These are phyloP conservation scores for Indicator indicator DNA, from an alignment of 2,113 vertebrate genomes.

Conservation along the genomic window DNA sequence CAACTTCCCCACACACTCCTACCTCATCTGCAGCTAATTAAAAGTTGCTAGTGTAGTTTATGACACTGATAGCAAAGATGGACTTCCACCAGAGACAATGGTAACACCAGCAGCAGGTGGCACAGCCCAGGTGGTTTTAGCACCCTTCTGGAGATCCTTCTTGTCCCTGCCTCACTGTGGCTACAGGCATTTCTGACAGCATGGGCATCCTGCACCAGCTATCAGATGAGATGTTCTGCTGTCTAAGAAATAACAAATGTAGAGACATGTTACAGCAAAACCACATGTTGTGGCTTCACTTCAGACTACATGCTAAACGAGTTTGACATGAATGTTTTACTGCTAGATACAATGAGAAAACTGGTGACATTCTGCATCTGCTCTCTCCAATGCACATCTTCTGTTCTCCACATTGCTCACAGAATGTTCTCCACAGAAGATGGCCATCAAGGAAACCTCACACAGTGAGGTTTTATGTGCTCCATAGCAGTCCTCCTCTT, in stretches of 20 bases:
- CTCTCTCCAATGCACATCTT: neutral
- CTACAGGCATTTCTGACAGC: neutral
- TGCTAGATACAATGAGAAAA: neutral
- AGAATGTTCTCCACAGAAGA: neutral
- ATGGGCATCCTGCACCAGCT: neutral
- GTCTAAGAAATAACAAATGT: neutral
- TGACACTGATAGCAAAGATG: neutral
- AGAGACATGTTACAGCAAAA: neutral
- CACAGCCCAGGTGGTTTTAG: neutral
- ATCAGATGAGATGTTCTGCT: neutral
- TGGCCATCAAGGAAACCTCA: neutral
- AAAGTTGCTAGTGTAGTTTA: neutral
- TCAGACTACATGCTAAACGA: neutral
- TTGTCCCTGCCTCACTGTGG: neutral
- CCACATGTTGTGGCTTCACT: neutral
- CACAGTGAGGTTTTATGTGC: neutral
- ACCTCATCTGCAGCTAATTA: conserved; percentile 27
- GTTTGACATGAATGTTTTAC: neutral
- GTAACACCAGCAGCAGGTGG: neutral
- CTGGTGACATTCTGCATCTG: neutral
- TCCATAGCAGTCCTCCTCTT: neutral
- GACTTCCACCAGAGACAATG: neutral
- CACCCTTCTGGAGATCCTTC: neutral
- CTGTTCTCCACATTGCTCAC: neutral
- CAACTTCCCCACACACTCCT: neutral